Conservation (phyloP, 2,113 vertebrate genomes). For the Talpa occidentalis region DNA sequence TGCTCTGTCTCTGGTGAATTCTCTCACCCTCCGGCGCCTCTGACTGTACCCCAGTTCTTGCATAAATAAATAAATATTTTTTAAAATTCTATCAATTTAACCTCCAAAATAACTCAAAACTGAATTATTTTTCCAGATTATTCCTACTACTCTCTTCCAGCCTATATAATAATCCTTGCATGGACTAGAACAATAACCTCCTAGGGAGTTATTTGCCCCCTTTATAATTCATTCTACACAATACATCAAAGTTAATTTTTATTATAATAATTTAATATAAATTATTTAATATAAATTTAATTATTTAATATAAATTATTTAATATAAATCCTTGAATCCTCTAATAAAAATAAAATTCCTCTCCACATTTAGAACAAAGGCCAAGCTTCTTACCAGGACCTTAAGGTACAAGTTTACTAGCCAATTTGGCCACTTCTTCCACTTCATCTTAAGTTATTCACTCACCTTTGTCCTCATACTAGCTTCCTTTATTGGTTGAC, state of each 20-base stretch:
- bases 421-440: not conserved
- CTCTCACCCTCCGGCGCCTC: too few species aligned
- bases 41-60: too few species aligned
- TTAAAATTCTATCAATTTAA: not conserved
- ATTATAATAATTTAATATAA: too few species aligned
- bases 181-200: not conserved
- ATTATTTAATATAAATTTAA: too few species aligned
- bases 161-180: not conserved
- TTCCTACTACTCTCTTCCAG: not conserved
- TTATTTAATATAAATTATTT: too few species aligned
- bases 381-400: not conserved
- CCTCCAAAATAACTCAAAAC: not conserved
- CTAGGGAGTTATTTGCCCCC: not conserved
- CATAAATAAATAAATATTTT: too few species aligned
- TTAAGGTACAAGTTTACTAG: not conserved
- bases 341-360: not conserved
- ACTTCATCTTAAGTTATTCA: not conserved
- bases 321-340: not conserved
- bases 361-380: not conserved
- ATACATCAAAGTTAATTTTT: not conserved
- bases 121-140: not conserved
- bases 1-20: too few species aligned
- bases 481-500: not conserved
- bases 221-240: not conserved
- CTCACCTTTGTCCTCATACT: not conserved